Conservation (phyloP, 2,797 vertebrate genomes). For the Aeoliscus strigatus region DNA sequence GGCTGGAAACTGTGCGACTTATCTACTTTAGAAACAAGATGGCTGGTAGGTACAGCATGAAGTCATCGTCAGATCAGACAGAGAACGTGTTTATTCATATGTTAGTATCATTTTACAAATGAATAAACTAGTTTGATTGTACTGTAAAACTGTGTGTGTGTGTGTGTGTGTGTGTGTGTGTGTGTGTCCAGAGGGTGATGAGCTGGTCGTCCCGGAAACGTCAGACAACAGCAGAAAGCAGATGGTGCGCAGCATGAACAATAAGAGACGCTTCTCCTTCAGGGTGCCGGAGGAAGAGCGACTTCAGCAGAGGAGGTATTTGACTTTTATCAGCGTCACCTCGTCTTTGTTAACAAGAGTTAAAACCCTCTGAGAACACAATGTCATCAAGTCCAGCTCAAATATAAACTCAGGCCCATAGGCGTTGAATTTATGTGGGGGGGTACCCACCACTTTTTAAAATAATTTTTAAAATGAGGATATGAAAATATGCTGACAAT, state of each 20-base stretch:
- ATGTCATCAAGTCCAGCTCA: no score
- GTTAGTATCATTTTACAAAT: no score
- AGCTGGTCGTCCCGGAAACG: conserved; percentile 95
- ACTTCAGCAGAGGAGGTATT: conserved; percentile 90
- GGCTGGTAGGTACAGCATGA: conserved; percentile 78
- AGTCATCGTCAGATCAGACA: no score
- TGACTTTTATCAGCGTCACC: neutral
- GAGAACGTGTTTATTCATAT: no score
- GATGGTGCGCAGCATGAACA: conserved; percentile 95
- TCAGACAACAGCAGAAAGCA: conserved; percentile 98
- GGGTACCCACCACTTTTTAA: no score
- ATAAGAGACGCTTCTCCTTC: conserved; percentile 96
- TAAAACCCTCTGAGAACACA: no score
- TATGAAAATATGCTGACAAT: no score
- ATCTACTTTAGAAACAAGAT: conserved; percentile 99
- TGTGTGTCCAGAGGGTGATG: conserved; percentile 86
- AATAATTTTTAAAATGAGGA: no score
- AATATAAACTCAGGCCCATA: no score
- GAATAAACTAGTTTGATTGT: neutral
- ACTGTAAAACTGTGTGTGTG: no score
- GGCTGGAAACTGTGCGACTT: conserved; percentile 90
- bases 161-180: conserved; percentile 20
- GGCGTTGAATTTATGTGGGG: no score
- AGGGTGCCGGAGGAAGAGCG: conserved; percentile 94
- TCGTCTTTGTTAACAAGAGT: no score